phyloP scores from a whole-genome alignment of 2,888 invertebrate genomes.

The Siphonodentalium dalli region DNA sequence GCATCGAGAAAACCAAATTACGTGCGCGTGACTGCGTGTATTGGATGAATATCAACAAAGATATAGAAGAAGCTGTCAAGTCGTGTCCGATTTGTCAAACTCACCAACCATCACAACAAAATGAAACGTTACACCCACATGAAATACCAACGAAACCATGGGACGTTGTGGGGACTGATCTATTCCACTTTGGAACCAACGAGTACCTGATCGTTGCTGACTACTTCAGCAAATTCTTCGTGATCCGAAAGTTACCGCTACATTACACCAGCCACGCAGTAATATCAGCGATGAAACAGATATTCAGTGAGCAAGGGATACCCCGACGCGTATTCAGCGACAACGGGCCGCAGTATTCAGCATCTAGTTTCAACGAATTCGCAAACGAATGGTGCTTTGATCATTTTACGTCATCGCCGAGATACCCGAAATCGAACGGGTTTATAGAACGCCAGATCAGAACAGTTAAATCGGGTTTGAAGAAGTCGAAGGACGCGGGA shows the following conservation, averaged over 20 bases:
- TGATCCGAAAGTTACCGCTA: slow-evolving; percentile 1
- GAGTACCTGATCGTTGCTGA: slow-evolving; percentile 15
- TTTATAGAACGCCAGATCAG: slow-evolving; percentile 3
- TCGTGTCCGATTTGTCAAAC: slow-evolving; percentile 13
- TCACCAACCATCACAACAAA: slow-evolving; percentile 6
- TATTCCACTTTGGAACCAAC: slow-evolving; percentile 12
- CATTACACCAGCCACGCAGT: neutral
- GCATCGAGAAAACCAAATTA: slow-evolving; percentile 17
- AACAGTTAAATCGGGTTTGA: neutral
- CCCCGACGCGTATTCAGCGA: slow-evolving; percentile 8
- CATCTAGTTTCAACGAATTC: neutral
- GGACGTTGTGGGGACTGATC: slow-evolving; percentile 19
- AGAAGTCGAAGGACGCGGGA: neutral
- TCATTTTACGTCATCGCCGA: slow-evolving; percentile 7
- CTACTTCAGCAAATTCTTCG: slow-evolving; percentile 11
- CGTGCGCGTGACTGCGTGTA: slow-evolving; percentile 15
- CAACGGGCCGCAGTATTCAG: slow-evolving; percentile 11
- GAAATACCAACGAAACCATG: slow-evolving; percentile 10
- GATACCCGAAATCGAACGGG: slow-evolving; percentile 7
- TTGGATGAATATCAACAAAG: slow-evolving; percentile 19
- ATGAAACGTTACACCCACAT: slow-evolving; percentile 12
- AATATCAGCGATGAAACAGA: neutral
- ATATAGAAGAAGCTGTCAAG: slow-evolving; percentile 9
- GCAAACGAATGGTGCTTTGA: neutral
- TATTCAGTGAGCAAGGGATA: slow-evolving; percentile 8